Evolutionary conservation across 1,140 invertebrate genomes (phyloP).

Genomic region (Anadara kagoshimensis): DNA sequence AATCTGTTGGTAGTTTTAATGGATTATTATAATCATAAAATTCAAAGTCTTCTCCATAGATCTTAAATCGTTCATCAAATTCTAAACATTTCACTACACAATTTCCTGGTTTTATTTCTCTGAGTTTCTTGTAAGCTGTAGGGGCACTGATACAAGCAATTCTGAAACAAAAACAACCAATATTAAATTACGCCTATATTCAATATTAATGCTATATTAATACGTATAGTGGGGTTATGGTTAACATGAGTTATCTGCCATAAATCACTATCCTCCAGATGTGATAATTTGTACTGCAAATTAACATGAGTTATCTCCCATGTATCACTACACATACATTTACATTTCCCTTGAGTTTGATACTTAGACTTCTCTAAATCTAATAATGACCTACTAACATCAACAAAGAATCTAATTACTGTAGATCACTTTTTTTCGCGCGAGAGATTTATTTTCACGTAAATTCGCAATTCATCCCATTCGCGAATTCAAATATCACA

Average conservation of each 20-base stretch:
- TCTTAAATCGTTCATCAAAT: conserved; percentile 86
- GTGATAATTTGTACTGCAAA: not conserved
- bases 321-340: not conserved
- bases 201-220: not conserved
- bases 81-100: conserved; percentile 73
- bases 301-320: not conserved
- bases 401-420: too few relatives aligned
- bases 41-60: conserved; percentile 87
- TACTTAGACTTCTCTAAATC: too few relatives aligned
- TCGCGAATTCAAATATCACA: too few relatives aligned
- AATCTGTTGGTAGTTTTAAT: conserved; percentile 80
- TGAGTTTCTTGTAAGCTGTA: conserved; percentile 83
- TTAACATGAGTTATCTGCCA: not conserved
- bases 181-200: not conserved
- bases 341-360: not conserved
- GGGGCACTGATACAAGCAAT: conserved; percentile 94
- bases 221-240: not conserved
- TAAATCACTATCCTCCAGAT: not conserved
- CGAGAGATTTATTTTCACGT: too few relatives aligned
- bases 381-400: too few relatives aligned
- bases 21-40: conserved; percentile 93
- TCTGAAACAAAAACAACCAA: conserved; percentile 55
- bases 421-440: too few relatives aligned
- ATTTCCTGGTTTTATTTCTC: conserved; percentile 59
- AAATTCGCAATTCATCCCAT: too few relatives aligned